Percentiles rank a stretch among this genome's conserved stretches.
phyloP scores from a whole-genome alignment of 1,140 invertebrate species.

The Eulimnadia texana region DNA sequence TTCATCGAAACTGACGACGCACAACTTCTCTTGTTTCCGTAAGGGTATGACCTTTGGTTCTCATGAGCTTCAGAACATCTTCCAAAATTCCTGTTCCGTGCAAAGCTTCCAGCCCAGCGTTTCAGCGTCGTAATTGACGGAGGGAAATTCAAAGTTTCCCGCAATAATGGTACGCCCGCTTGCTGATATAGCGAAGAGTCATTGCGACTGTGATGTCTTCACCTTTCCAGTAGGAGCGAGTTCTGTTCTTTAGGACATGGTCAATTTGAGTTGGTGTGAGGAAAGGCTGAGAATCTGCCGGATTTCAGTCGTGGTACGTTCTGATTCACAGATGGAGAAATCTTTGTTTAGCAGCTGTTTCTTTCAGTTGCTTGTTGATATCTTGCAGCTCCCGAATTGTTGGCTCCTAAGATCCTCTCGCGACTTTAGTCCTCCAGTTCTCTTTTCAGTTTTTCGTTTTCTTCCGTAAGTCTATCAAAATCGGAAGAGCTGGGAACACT shows the following conservation, averaged over 20 bases:
- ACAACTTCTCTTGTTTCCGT: not conserved
- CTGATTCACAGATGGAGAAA: not conserved
- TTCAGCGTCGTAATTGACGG: conserved; percentile 13
- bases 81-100: conserved; percentile 8
- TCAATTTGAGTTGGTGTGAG: not conserved
- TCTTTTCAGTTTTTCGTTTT: not conserved
- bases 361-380: not conserved
- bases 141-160: conserved; percentile 2
- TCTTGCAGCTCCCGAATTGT: not conserved
- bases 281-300: not conserved
- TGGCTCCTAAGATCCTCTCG: not conserved
- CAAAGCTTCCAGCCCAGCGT: conserved; percentile 9
- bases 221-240: not conserved
- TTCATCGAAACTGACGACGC: conserved; percentile 16
- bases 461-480: not conserved
- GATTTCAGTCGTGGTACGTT: not conserved
- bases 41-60: conserved; percentile 8
- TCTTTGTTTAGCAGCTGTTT: not conserved
- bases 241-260: not conserved
- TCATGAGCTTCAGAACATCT: not conserved
- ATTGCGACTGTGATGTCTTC: conserved; percentile 2
- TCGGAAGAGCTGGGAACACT: no score
- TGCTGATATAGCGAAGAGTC: not conserved
- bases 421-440: not conserved
- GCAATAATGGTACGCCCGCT: conserved; percentile 1